These are phyloP conservation scores for Lonchura striata DNA, from an alignment of 2,113 vertebrate genomes.

Conservation along the genomic window DNA sequence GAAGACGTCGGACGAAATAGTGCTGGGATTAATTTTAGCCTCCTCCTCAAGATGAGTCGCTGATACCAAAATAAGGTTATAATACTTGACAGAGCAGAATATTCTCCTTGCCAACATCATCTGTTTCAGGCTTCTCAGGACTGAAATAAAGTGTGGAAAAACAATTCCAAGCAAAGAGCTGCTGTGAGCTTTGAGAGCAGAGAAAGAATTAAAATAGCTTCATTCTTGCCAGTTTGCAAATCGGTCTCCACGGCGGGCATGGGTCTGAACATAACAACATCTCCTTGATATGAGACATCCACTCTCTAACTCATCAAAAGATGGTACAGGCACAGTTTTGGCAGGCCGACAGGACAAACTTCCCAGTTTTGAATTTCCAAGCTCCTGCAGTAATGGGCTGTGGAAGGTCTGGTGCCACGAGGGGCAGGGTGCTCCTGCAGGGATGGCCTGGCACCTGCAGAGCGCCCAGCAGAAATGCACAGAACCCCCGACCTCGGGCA, in stretches of 20 bases:
- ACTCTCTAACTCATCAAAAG: neutral
- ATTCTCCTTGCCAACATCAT: neutral
- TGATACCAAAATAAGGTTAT: constrained; percentile 26
- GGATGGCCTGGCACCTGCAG: accelerated
- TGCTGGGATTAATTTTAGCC: constrained; percentile 42
- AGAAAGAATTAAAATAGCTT: neutral
- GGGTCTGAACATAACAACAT: neutral
- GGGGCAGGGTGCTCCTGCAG: neutral
- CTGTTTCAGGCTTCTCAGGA: neutral
- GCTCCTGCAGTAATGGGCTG: neutral
- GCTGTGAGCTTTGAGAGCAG: neutral
- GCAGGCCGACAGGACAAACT: neutral
- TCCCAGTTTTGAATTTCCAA: neutral
- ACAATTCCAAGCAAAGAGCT: neutral
- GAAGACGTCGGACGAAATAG: neutral
- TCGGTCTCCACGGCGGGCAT: neutral
- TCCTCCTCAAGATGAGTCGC: neutral
- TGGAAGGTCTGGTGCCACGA: neutral
- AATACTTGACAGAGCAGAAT: constrained; percentile 13
- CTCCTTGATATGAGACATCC: neutral
- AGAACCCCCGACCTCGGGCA: neutral
- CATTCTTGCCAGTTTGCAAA: neutral
- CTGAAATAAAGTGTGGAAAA: constrained; percentile 20
- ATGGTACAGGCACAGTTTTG: neutral
- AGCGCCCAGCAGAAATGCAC: neutral